These are phyloP conservation scores for Malachius bipustulatus DNA, from an alignment of 2,888 invertebrate species.

Conservation along the genomic window DNA sequence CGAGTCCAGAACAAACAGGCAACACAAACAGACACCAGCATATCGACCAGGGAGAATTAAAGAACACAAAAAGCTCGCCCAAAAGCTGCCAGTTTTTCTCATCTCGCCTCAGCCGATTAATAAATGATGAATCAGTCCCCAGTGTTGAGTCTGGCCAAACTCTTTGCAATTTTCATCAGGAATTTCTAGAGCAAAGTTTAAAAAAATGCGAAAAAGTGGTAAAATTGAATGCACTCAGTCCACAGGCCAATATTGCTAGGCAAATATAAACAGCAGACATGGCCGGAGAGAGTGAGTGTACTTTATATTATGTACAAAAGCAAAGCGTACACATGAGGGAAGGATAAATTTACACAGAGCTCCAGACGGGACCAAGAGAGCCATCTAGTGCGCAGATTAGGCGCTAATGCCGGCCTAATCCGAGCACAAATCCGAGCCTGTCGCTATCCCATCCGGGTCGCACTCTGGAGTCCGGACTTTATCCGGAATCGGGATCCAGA, in stretches of 20 bases:
- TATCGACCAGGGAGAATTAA: too few relatives aligned
- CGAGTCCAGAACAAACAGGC: too few relatives aligned
- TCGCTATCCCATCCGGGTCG: not conserved
- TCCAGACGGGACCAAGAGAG: constrained; percentile 22
- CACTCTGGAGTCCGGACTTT: not conserved
- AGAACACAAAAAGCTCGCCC: too few relatives aligned
- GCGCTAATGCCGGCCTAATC: constrained; percentile 23
- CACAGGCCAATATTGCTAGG: constrained; percentile 33
- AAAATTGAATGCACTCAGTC: constrained; percentile 31
- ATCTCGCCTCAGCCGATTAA: not conserved
- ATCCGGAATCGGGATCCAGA: too few relatives aligned
- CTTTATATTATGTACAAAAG: constrained; percentile 34
- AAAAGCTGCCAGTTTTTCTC: too few relatives aligned
- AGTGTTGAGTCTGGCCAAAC: constrained; percentile 5
- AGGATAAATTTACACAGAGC: constrained; percentile 31
- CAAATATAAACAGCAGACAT: constrained; percentile 36
- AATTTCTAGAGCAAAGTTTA: constrained; percentile 18
- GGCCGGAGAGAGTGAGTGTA: too few relatives aligned
- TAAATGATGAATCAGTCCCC: not conserved
- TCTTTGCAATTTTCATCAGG: constrained; percentile 4
- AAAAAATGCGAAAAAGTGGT: constrained; percentile 26
- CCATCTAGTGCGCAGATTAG: constrained; percentile 27
- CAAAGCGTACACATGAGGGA: constrained; percentile 31
- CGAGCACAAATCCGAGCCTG: constrained; percentile 8
- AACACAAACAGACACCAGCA: too few relatives aligned